Evolutionary conservation across 2,888 invertebrate species (phyloP), one percentile per base, ranked within the genome.

Genomic region (Nezara viridula): DNA sequence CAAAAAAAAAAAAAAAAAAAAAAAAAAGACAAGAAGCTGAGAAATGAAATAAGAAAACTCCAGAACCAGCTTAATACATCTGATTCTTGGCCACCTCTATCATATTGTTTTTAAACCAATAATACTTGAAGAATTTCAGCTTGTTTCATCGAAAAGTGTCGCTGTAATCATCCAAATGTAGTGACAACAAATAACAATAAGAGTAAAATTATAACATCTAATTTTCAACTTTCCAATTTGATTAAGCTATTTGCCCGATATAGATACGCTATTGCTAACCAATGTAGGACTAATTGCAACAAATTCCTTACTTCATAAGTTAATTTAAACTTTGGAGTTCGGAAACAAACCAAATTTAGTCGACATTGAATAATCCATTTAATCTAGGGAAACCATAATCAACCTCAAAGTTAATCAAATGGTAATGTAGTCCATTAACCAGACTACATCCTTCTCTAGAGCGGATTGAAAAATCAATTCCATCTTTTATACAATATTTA

Each of bases 311-410:
- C 66, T 73, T 21, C 32, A 73, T 37, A 73, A 73, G 16, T 37
- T 21, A 73, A 73, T 73, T 73, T 37, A 73, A 73, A 73, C 66
- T 73, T 73, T 19, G 66, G 37, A 73, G 21, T 9, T 73, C 19
- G 1, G 66, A 21, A 37, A 73, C 66, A 73, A 73, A 73, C 66
- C 37, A 37, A 73, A 73, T 73, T 73, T 73, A 73, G 66, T 37
- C 66, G 66, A 73, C 66, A 73, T 73, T 73, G 66, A 73, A 37
- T 73, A 37, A 73, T 73, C 66, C 66, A 32, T 73, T 73, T 73
- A 73, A 73, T 37, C 66, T 73, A 73, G 37, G 32, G 32, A 9
- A 32, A 32, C 32, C 16, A 73, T 32, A 73, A 73, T 73, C 37
- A 60, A 27, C 27, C 14, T 60, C 27, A 32, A 73, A 73, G 66